phyloP scores from a whole-genome alignment of 2,113 vertebrate species.

The Onychostruthus taczanowskii region DNA sequence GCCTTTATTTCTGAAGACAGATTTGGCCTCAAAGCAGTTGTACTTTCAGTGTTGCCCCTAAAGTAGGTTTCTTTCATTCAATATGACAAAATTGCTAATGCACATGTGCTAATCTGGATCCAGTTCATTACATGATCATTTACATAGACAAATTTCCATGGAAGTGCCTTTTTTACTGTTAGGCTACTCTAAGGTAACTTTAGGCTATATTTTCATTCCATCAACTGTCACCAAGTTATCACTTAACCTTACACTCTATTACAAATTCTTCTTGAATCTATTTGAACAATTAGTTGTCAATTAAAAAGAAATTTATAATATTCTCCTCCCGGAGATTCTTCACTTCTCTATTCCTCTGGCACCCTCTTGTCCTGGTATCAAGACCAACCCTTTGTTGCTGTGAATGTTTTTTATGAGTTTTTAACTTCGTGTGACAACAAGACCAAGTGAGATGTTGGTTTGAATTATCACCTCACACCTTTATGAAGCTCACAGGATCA shows the following conservation, averaged over 20 bases:
- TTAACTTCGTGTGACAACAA: background rate
- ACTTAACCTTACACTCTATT: background rate
- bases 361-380: background rate
- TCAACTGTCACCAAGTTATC: background rate
- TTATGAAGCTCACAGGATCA: slow-evolving; percentile 57
- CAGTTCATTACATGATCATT: background rate
- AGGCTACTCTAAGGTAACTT: background rate
- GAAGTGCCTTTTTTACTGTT: background rate
- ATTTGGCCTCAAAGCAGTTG: slow-evolving; percentile 14
- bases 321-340: background rate
- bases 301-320: background rate
- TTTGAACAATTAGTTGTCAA: background rate
- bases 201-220: background rate
- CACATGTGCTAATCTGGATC: background rate
- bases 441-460: slow-evolving; percentile 40
- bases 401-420: background rate
- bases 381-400: background rate
- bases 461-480: slow-evolving; percentile 67
- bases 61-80: background rate
- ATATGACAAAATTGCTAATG: background rate
- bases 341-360: background rate
- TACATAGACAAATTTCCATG: background rate
- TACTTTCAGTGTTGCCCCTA: slow-evolving; percentile 4
- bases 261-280: background rate
- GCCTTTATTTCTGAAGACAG: slow-evolving; percentile 8